Evolutionary conservation across 1,140 invertebrate species (phyloP), one percentile per base, ranked within the genome.

Genomic region (Anoplophora glabripennis): DNA sequence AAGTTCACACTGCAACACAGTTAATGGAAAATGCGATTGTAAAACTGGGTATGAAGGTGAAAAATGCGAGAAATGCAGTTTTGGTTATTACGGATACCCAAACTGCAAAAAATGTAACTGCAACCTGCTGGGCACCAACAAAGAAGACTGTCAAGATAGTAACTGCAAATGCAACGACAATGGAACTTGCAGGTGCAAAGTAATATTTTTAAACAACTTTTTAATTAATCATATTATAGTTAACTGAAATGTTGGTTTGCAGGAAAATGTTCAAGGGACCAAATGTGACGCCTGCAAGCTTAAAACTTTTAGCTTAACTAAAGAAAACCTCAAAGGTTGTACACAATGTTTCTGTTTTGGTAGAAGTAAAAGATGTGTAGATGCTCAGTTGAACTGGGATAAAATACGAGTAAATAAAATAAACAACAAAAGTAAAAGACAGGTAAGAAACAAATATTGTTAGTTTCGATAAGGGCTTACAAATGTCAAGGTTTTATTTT

Each of bases 341-440:
- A 93, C 88, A 0, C 82, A 88, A 58, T 95, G 93, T 74, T 96
- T 93, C 77, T 96, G 93, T 76, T 96, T 95, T 71, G 89, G 88
- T 0, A 81, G 91, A 66, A 87, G 88, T 8, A 82, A 83, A 0
- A 77, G 83, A 36, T 96, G 93, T 72, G 81, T 82, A 37, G 88
- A 93, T 72, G 89, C 90, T 5, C 81, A 83, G 14, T 84, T 90
- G 37, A 86, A 86, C 11, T 89, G 93, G 83, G 86, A 86, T 37
- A 65, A 65, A 48, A 61, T 58, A n/a, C n/a, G n/a, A n/a, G n/a
- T n/a, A n/a, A n/a, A n/a, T n/a, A n/a, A n/a, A n/a, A n/a, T n/a
- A n/a, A n/a, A n/a, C n/a, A n/a, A n/a, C n/a, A n/a, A n/a, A n/a
- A n/a, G n/a, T n/a, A n/a, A n/a, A n/a, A n/a, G n/a, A n/a, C n/a